Evolutionary conservation across 2,888 invertebrate genomes (phyloP), one percentile per base, ranked within the genome.

Genomic region (Tanytarsus gracilentus): DNA sequence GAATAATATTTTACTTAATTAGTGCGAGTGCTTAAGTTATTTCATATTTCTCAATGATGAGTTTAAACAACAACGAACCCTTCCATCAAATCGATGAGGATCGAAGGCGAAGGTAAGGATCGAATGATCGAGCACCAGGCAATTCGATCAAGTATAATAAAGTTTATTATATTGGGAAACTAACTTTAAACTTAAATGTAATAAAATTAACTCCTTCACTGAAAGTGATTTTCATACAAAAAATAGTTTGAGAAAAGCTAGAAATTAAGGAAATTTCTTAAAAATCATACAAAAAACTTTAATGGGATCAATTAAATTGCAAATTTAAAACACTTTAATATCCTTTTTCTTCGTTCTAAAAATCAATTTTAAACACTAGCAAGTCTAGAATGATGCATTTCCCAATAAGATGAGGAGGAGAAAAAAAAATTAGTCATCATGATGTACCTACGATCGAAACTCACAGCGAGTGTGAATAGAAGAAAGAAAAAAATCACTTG

Each of bases 21-120:
- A 36, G n/a, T 33, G 33, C 21, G 23, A 44, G 44, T 44, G 44
- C 9, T 44, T 44, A 44, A 44, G 21, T 44, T 9, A 44, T 44
- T 23, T 23, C 44, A 21, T 8, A 18, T 4, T 25, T 11, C 23
- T 40, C 16, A 55, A 55, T 18, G 5, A 55, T 55, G 55, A 55
- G 55, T 39, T 40, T 55, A 27, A 55, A 55, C 18, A 55, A 55
- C 26, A 55, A 55, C 16, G 55, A 55, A 21, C 39, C 55, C 4
- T 40, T 55, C n/a, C 27, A 55, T 23, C 39, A 55, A 25, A 6
- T 58, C 3, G 58, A 58, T 58, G 58, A 58, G 40, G 58, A 58
- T 2, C 29, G 58, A 21, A 58, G 30, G 33, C 44, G 40, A 44
- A 58, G 58, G 58, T 58, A 23, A 56, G 30, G 6, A 49, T 9